These are phyloP conservation scores for Caenorhabditis sp. DNA, from an alignment of 2,888 invertebrate species.

Conservation along the genomic window DNA sequence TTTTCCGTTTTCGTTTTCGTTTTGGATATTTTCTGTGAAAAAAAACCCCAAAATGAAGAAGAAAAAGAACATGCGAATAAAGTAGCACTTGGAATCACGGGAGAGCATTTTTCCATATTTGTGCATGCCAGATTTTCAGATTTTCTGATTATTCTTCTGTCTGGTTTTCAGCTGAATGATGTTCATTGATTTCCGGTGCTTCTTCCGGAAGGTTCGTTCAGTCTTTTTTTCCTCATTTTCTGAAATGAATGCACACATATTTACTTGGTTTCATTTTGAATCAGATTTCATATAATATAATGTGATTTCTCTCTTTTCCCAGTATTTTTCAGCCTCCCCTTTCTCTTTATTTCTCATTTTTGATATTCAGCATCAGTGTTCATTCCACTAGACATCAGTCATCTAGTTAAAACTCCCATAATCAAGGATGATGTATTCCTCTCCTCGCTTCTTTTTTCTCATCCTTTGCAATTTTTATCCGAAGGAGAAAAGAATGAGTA, in stretches of 20 bases:
- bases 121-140: conserved; percentile 1
- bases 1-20: not conserved
- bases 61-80: conserved; percentile 24
- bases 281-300: conserved; percentile 32
- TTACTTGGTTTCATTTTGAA: conserved; percentile 35
- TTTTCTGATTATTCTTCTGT: conserved; percentile 7
- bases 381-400: not conserved
- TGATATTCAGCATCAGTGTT: conserved; percentile 4
- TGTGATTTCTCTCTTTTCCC: not conserved
- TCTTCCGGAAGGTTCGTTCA: conserved; percentile 26
- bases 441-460: conserved; percentile 10
- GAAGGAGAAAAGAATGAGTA: conserved; percentile 46
- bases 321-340: conserved; percentile 9
- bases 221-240: conserved; percentile 20
- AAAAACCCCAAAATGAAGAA: not conserved
- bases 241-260: conserved; percentile 29
- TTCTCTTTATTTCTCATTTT: conserved; percentile 8
- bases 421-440: conserved; percentile 23
- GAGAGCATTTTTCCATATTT: conserved; percentile 30
- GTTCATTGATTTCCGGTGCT: conserved; percentile 26
- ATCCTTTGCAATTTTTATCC: conserved; percentile 26
- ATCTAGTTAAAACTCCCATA: conserved; percentile 27
- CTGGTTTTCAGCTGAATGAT: conserved; percentile 22
- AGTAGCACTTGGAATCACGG: conserved; percentile 47
- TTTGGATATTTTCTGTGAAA: conserved; percentile 16